phyloP scores from a whole-genome alignment of 2,888 invertebrate species.

The Drosophila koepferae region DNA sequence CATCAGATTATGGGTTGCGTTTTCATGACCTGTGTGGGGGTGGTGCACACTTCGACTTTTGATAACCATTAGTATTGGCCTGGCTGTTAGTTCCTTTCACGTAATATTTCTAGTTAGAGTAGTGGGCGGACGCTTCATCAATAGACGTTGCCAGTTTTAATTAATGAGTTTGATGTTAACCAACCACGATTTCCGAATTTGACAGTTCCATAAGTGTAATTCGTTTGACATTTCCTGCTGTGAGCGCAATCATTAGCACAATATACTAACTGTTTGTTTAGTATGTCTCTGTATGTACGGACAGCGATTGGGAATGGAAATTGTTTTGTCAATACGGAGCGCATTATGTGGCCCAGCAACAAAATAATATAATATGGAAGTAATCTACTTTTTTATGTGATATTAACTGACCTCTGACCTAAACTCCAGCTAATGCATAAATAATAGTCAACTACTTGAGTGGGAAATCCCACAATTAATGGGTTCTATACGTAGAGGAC shows the following conservation, averaged over 20 bases:
- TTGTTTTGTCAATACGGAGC: conserved; percentile 39
- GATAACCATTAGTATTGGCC: conserved; percentile 50
- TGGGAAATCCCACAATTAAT: conserved; percentile 25
- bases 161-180: conserved; percentile 51
- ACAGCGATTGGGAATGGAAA: conserved; percentile 18
- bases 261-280: conserved; percentile 24
- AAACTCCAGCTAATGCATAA: conserved; percentile 29
- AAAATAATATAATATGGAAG: conserved; percentile 14
- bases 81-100: conserved; percentile 35
- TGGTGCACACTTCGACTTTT: conserved; percentile 15
- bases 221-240: conserved; percentile 19
- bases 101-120: conserved; percentile 6
- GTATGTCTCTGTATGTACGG: neutral
- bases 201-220: conserved; percentile 23
- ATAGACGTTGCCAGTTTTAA: conserved; percentile 56
- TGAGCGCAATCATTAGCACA: conserved; percentile 20
- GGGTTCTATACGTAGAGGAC: neutral
- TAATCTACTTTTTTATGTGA: conserved; percentile 2
- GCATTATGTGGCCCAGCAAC: neutral
- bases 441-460: conserved; percentile 24
- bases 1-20: conserved; percentile 60
- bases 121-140: conserved; percentile 45
- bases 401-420: conserved; percentile 14
- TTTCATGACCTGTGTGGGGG: conserved; percentile 54
- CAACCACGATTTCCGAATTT: conserved; percentile 15